Base-by-base conservation (phyloP, 2,113 vertebrate genomes). In the Aegypius monachus region DNA sequence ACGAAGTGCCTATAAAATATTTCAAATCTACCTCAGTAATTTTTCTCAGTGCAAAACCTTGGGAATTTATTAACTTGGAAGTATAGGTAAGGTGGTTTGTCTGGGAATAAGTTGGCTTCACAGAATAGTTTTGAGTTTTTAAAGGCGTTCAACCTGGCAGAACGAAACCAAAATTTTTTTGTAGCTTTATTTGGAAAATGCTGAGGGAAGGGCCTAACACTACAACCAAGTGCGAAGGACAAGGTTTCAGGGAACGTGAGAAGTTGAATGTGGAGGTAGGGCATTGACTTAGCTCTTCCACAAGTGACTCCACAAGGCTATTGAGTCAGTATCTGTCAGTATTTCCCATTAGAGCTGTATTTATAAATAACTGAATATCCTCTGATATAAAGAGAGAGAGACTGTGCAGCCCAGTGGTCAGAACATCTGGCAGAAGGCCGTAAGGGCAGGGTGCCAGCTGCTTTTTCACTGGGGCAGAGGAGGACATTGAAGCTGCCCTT, bases 281-380 rank as follows among this genome's bases (percentile, higher is more conserved):
- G 65, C 86, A 72, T 2, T 45, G 77, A 21, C 81, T 34, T 23
- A 7, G 59, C 85, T 40, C 52, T 67, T 53, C 48, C 50, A 15
- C 5, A 16, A 8, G 4, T 34, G 48, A 9, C 50, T 48, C 83
- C 43, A 7, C 1, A 1, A 13, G 53, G 56, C 73, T 50, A 7
- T 18, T 20, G 70, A 59, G 88, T 19, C 47, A 32, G 84, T 48
- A 3, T 4, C 40, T 40, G 0, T 1, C 7, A 1, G 71, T 16
- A 36, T 12, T 48, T 55, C 58, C 65, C 40, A 16, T 27, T 31
- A 43, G 47, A 61, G 55, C 62, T 21, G 31, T 2, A 12, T 7
- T 20, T 55, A 6, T 2, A 19, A 68, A 68, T 45, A 26, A 11
- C 53, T 3, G 40, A 0, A 1, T 13, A 17, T 43, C 78, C 19